These are phyloP conservation scores for Melanerpes aurifrons DNA, from an alignment of 2,113 vertebrate genomes.

Conservation along the genomic window DNA sequence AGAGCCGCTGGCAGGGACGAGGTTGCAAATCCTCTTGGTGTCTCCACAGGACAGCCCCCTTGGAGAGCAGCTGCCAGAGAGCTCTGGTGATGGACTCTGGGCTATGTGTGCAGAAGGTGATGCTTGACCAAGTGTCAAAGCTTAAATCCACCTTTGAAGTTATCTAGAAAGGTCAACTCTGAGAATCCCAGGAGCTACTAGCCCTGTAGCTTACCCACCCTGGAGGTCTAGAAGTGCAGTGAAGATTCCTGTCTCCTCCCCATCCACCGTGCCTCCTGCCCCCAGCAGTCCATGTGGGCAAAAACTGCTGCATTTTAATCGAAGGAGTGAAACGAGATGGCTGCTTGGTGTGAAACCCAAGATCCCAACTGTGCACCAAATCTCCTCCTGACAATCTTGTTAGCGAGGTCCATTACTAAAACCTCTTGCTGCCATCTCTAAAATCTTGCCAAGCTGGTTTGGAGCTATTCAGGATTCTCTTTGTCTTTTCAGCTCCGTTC, in stretches of 20 bases:
- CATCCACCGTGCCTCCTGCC: background rate
- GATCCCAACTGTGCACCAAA: background rate
- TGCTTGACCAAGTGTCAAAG: background rate
- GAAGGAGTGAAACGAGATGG: background rate
- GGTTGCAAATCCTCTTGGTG: background rate
- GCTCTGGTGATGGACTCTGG: background rate
- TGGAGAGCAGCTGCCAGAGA: background rate
- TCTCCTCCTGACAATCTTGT: slow-evolving; percentile 4
- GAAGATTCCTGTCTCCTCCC: background rate
- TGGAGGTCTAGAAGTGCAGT: background rate
- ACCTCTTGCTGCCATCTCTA: slow-evolving; percentile 39
- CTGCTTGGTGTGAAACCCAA: slow-evolving; percentile 29
- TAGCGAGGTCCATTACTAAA: slow-evolving; percentile 29
- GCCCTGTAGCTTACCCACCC: background rate
- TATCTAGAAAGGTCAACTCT: background rate
- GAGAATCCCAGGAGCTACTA: background rate
- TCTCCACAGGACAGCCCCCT: accelerated
- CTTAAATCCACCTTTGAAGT: background rate
- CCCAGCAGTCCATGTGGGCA: background rate
- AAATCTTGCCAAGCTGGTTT: slow-evolving; percentile 64
- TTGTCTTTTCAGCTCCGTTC: slow-evolving; percentile 42
- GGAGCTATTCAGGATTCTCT: slow-evolving; percentile 50
- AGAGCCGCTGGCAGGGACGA: accelerated
- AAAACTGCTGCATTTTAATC: background rate
- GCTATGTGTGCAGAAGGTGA: background rate